phyloP scores from a whole-genome alignment of 2,797 vertebrate genomes.

The Etheostoma nigrum region DNA sequence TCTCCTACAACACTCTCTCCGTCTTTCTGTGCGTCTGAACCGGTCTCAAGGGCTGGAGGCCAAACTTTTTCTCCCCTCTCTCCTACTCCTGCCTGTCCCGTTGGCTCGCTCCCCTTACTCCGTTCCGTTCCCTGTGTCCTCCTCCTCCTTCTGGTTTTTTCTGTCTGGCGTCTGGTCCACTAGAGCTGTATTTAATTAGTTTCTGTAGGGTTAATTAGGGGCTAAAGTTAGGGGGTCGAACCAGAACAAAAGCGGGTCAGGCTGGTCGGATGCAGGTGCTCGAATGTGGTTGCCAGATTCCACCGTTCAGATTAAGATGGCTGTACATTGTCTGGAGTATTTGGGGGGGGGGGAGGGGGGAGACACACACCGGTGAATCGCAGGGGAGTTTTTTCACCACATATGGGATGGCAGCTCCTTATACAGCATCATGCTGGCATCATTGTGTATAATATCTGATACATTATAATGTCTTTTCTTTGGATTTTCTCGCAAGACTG shows the following conservation, averaged over 20 bases:
- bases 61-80: conserved; percentile 29
- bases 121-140: conserved; percentile 56
- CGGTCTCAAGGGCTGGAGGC: conserved; percentile 50
- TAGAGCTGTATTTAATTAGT: conserved; percentile 87
- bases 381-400: conserved; percentile 38
- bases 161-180: conserved; percentile 76
- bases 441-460: conserved; percentile 7
- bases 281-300: conserved; percentile 80
- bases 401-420: conserved; percentile 26
- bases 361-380: conserved; percentile 35
- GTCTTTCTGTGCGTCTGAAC: conserved; percentile 38
- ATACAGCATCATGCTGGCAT: conserved; percentile 8
- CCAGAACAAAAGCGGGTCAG: conserved; percentile 83
- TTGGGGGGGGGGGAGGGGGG: not conserved
- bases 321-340: conserved; percentile 68
- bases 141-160: conserved; percentile 28
- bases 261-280: conserved; percentile 83
- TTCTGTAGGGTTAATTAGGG: conserved; percentile 88
- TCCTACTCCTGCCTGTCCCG: conserved; percentile 48
- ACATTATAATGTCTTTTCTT: conserved; percentile 15
- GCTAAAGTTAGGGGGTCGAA: conserved; percentile 83
- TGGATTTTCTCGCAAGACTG: not conserved
- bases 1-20: conserved; percentile 18
- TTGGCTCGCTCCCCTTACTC: conserved; percentile 53
- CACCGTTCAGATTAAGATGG: conserved; percentile 82